Percentiles rank a stretch among this genome's conserved stretches.
These are phyloP conservation scores for Nestor notabilis DNA, from an alignment of 2,113 vertebrate genomes.

Conservation along the genomic window DNA sequence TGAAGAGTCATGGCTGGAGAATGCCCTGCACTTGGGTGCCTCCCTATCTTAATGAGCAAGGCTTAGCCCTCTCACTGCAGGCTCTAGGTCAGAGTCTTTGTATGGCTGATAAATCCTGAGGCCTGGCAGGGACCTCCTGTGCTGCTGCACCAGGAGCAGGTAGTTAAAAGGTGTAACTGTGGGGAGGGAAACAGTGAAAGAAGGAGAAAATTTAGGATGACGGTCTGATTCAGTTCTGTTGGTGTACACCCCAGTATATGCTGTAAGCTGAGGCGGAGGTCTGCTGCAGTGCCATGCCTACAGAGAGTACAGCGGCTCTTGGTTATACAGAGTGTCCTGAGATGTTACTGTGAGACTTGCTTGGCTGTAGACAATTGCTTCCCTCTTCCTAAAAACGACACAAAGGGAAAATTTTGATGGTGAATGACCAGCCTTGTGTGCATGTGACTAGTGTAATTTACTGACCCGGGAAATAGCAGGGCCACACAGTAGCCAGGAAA, in stretches of 20 bases:
- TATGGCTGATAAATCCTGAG: not conserved
- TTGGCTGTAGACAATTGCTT: not conserved
- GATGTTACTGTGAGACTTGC: not conserved
- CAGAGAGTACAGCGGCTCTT: not conserved
- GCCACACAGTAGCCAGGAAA: not conserved
- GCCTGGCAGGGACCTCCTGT: not conserved
- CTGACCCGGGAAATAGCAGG: not conserved
- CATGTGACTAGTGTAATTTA: not conserved
- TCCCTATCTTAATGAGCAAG: not conserved
- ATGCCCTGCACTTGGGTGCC: not conserved
- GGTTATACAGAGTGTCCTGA: not conserved
- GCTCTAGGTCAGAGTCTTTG: not conserved
- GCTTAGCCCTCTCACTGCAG: not conserved
- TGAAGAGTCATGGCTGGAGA: not conserved
- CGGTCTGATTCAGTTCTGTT: not conserved
- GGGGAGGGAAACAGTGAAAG: not conserved
- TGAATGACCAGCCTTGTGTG: not conserved
- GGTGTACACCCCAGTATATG: not conserved
- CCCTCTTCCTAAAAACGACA: not conserved
- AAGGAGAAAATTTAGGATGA: not conserved
- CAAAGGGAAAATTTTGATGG: not conserved
- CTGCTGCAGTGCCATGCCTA: not conserved
- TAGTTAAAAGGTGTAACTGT: not conserved
- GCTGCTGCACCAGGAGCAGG: not conserved
- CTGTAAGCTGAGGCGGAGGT: not conserved